Conservation (phyloP, 2,113 vertebrate genomes). For the Pangasianodon hypophthalmus region DNA sequence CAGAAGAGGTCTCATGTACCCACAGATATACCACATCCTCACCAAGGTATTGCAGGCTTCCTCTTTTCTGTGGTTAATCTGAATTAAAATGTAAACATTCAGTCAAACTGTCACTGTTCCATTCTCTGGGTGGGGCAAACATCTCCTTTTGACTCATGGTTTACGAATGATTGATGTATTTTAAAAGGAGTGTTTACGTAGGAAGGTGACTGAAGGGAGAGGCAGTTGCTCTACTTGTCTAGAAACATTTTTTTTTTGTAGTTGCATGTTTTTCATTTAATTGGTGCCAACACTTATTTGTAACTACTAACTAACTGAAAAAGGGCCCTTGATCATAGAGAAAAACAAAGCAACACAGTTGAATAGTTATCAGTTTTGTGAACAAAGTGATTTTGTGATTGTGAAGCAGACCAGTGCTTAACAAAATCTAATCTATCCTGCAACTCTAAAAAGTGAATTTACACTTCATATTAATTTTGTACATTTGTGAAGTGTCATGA, state of each 20-base stretch:
- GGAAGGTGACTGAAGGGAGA: not conserved
- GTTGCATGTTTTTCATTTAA: not conserved
- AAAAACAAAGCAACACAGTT: too few species aligned
- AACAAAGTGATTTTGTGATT: too few species aligned
- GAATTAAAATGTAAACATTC: not conserved
- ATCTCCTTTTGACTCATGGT: not conserved
- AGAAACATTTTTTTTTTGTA: not conserved
- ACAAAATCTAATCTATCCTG: not conserved
- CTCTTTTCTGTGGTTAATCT: not conserved
- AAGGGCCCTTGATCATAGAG: too few species aligned
- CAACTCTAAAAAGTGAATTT: not conserved
- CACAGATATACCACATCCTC: constrained; percentile 89
- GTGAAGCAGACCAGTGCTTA: too few species aligned
- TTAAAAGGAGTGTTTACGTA: not conserved
- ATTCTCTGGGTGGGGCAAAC: not conserved
- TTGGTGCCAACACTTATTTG: too few species aligned
- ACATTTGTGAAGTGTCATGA: not conserved
- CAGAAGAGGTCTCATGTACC: constrained; percentile 89
- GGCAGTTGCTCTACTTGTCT: not conserved
- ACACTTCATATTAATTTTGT: not conserved
- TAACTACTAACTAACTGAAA: too few species aligned
- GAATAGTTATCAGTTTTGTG: not conserved
- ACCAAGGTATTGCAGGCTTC: constrained; percentile 78
- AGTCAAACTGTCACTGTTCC: not conserved
- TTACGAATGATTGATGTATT: not conserved